Conservation (phyloP, 2,888 invertebrate genomes). For the Oscheius sp. region DNA sequence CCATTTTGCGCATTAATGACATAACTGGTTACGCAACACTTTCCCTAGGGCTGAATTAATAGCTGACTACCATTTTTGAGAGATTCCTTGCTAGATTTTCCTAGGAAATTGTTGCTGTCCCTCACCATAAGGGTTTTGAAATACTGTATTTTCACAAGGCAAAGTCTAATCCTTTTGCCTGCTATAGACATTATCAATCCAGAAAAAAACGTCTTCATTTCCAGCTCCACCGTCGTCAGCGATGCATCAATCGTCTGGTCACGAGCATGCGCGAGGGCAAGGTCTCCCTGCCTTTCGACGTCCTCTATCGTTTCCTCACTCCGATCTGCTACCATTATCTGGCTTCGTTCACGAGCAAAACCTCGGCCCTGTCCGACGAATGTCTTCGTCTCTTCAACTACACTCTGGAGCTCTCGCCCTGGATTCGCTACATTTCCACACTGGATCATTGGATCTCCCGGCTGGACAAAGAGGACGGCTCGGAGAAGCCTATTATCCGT, state of each 20-base stretch:
- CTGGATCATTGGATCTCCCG: constrained; percentile 85
- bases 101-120: too few species aligned
- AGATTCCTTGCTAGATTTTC: too few species aligned
- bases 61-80: too few species aligned
- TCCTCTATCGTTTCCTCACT: constrained; percentile 86
- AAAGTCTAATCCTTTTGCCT: too few species aligned
- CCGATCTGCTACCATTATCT: constrained; percentile 87
- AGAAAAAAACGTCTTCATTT: not conserved
- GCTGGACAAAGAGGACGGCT: constrained; percentile 80
- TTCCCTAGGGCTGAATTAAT: too few species aligned
- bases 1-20: too few species aligned
- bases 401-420: constrained; percentile 52
- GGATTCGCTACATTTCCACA: constrained; percentile 80
- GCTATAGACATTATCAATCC: too few species aligned
- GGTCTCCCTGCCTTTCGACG: constrained; percentile 73
- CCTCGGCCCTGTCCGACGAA: constrained; percentile 73
- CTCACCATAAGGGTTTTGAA: too few species aligned
- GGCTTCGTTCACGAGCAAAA: constrained; percentile 82
- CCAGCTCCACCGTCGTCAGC: constrained; percentile 85
- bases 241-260: constrained; percentile 82
- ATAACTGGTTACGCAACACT: too few species aligned
- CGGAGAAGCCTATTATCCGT: constrained; percentile 81
- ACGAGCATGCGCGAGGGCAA: constrained; percentile 71
- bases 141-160: too few species aligned
- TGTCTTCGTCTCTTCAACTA: constrained; percentile 46